phyloP scores from a whole-genome alignment of 2,113 vertebrate genomes.

The Peucedramus taeniatus region DNA sequence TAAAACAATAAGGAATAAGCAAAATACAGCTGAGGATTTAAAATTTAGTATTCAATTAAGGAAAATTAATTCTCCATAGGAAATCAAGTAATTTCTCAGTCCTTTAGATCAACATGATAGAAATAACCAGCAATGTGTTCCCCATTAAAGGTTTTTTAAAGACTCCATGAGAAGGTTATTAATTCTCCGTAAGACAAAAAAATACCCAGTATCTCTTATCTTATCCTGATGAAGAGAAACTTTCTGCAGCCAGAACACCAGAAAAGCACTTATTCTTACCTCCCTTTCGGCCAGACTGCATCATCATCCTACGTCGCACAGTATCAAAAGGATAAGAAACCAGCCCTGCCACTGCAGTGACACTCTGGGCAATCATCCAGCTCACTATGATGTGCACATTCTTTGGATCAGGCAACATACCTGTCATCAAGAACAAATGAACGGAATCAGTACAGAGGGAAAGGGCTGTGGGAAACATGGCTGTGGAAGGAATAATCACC shows the following conservation, averaged over 20 bases:
- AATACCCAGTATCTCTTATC: not conserved
- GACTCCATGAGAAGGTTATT: not conserved
- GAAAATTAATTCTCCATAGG: not conserved
- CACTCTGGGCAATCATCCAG: constrained; percentile 98
- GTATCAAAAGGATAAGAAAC: constrained; percentile 98
- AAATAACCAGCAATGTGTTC: not conserved
- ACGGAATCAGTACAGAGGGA: not conserved
- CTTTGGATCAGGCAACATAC: constrained; percentile 98
- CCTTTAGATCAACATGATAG: not conserved
- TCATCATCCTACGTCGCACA: constrained; percentile 99
- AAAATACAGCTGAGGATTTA: not conserved
- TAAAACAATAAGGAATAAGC: not conserved
- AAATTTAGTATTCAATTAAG: not conserved
- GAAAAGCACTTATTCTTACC: constrained; percentile 73
- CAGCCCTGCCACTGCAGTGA: constrained; percentile 90
- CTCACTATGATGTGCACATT: constrained; percentile 93
- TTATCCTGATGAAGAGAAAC: not conserved
- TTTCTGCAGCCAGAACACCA: not conserved
- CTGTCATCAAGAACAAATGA: constrained; percentile 67
- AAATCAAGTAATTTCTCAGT: not conserved
- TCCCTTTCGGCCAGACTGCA: constrained; percentile 99
- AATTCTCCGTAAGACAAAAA: not conserved
- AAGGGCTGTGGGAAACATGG: not conserved
- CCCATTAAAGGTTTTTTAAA: not conserved
- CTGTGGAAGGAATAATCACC: not conserved